Base-by-base conservation (phyloP, 2,113 vertebrate genomes). In the Panurus biarmicus region DNA sequence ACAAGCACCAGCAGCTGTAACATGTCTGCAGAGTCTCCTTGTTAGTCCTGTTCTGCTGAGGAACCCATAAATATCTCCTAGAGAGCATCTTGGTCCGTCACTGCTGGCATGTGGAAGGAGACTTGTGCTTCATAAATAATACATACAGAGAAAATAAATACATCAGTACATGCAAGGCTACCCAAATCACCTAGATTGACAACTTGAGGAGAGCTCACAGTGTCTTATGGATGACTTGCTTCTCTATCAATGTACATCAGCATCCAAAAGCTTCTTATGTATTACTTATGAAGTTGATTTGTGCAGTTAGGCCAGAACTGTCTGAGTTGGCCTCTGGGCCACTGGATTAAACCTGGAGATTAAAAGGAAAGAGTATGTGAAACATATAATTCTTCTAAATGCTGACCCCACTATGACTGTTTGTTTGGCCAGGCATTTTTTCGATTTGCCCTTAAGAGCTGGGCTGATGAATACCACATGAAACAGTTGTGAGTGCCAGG, bases 61-160 rank as follows among this genome's bases (percentile, higher is more conserved):
- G 90, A 95, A 72, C 96, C 97, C 90, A 58, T 91, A 90, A 96
- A 96, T 97, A 94, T 50, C 94, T 73, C 48, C 87, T 73, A 77
- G 81, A 67, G 60, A 69, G 9, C 88, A 35, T 95, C 95, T 80
- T 89, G 91, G 93, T 93, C 91, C 90, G 13, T 94, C 84, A 35
- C 85, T 94, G 93, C 94, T 96, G 74, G 73, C 86, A 75, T 83
- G 87, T 96, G 94, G 78, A 97, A 82, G 95, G 91, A 73, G 90
- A 95, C 62, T 64, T 73, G 83, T 33, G 51, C 89, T 94, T 87
- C 94, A 96, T 97, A 97, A 97, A 97, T 97, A 97, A 97, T 96
- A 80, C 94, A 95, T 96, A 66, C 62, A 20, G 83, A 77, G 91
- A 89, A 97, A 96, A 96, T 89, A 97, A 97, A 96, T 89, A 85